Conservation (phyloP, 2,797 vertebrate genomes). For the Parotocinclus haroldoi region DNA sequence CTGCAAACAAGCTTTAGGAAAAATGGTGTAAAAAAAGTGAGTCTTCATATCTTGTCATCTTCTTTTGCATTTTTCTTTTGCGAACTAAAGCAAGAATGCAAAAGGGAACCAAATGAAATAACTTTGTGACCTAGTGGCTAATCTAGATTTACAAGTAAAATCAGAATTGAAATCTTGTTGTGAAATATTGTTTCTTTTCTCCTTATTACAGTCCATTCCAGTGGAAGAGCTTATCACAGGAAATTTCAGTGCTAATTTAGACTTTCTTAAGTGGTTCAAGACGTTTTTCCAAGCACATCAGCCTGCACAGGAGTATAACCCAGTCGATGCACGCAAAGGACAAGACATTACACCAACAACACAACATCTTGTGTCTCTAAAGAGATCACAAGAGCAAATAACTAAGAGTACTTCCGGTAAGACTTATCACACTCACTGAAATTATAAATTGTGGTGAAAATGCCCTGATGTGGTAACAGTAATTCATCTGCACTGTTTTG, state of each 20-base stretch:
- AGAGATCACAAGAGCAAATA: constrained; percentile 8
- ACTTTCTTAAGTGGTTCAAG: constrained; percentile 71
- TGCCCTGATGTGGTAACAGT: neutral
- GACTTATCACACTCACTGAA: constrained; percentile 5
- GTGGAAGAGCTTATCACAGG: constrained; percentile 62
- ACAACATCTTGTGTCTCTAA: neutral
- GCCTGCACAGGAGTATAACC: constrained; percentile 50
- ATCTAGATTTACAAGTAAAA: too few relatives aligned
- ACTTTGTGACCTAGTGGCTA: too few relatives aligned
- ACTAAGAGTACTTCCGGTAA: constrained; percentile 33
- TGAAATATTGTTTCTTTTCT: constrained; percentile 1
- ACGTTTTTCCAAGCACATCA: constrained; percentile 58
- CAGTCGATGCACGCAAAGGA: constrained; percentile 55
- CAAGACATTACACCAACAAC: constrained; percentile 46
- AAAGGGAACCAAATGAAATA: too few relatives aligned
- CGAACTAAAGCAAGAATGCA: too few relatives aligned
- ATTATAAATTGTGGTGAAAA: neutral
- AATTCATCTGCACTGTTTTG: constrained; percentile 12
- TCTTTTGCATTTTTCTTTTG: too few relatives aligned
- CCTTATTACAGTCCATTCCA: constrained; percentile 60
- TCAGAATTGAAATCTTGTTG: neutral
- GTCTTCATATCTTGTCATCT: neutral
- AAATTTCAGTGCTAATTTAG: constrained; percentile 58
- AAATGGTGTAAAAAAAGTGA: constrained; percentile 59
- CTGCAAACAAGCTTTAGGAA: constrained; percentile 60